These are phyloP conservation scores for Bombus terrestris DNA, from an alignment of 1,140 invertebrate species.

Conservation along the genomic window DNA sequence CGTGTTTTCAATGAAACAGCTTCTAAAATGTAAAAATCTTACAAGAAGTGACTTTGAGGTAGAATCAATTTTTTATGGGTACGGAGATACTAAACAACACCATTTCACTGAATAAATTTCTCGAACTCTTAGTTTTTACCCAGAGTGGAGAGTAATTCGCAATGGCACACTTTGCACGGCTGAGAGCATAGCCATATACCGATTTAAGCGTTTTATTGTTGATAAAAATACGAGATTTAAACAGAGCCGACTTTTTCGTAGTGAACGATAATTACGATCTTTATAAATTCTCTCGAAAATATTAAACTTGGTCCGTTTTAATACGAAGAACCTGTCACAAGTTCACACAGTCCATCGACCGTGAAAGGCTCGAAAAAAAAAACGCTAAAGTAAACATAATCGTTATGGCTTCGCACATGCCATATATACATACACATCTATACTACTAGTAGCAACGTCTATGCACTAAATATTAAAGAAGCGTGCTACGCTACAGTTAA, in stretches of 20 bases:
- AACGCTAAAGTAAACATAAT: slow-evolving; percentile 15
- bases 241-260: neutral
- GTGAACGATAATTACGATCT: neutral
- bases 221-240: neutral
- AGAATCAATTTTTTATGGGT: neutral
- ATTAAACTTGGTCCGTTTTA: neutral
- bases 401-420: slow-evolving; percentile 2
- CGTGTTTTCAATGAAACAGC: too few relatives aligned
- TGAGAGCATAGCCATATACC: neutral
- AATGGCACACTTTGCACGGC: slow-evolving; percentile 8
- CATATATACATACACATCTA: neutral
- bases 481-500: neutral
- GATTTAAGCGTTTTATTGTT: neutral
- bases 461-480: neutral
- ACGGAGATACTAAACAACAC: neutral
- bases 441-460: neutral
- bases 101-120: slow-evolving; percentile 16
- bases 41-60: neutral
- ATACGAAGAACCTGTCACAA: slow-evolving; percentile 6
- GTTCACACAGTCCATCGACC: slow-evolving; percentile 12
- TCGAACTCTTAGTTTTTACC: neutral
- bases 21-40: neutral
- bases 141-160: neutral
- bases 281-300: neutral
- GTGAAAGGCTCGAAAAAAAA: slow-evolving; percentile 16